A percentile compares a stretch with the other conserved stretches of the same genome.
These are phyloP conservation scores for Castor canadensis DNA, from an alignment of 2,113 vertebrate species.

Conservation along the genomic window DNA sequence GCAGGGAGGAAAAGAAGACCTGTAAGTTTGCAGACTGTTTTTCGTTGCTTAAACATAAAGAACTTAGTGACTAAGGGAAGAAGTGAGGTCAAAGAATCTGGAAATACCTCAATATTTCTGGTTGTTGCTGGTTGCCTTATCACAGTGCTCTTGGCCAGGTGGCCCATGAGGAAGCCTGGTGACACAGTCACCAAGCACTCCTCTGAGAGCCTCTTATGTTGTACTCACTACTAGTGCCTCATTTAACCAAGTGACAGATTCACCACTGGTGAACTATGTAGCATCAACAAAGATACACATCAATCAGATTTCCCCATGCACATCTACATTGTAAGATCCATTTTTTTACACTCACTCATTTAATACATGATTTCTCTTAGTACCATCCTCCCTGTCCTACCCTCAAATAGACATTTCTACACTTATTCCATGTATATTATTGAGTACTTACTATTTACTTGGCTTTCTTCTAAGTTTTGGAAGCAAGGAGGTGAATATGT, in stretches of 20 bases:
- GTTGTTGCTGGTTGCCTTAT: neutral
- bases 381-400: neutral
- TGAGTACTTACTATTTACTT: neutral
- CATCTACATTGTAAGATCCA: fast-evolving
- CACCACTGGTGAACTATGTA: neutral
- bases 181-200: conserved; percentile 68
- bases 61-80: neutral
- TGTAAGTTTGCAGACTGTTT: neutral
- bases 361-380: neutral
- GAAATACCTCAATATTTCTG: neutral
- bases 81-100: neutral
- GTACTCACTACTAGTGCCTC: neutral
- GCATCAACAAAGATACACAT: neutral
- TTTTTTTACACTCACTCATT: neutral
- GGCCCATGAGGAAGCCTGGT: conserved; percentile 59
- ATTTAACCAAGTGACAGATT: conserved; percentile 51
- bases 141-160: conserved; percentile 19
- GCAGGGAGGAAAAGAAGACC: neutral
- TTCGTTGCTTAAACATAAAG: neutral
- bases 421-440: no score
- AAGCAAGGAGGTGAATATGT: neutral
- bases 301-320: fast-evolving
- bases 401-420: no score
- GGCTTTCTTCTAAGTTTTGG: neutral
- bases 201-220: conserved; percentile 23